Evolutionary conservation across 2,113 vertebrate species (phyloP).

Genomic region (Pomatostomus ruficeps): DNA sequence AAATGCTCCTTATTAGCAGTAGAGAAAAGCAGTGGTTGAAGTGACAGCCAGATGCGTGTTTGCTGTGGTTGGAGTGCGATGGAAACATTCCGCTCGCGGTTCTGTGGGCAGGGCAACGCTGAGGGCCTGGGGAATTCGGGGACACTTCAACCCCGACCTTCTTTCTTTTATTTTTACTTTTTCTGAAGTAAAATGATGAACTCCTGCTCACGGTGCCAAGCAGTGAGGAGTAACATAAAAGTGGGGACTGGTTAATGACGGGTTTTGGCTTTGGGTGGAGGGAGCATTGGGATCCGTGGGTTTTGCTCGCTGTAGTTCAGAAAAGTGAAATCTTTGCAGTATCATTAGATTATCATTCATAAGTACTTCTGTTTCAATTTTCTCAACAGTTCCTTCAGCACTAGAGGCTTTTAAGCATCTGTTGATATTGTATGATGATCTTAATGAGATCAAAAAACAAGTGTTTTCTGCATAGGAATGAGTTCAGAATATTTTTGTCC

Average conservation of each 20-base stretch:
- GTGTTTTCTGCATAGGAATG: conserved; percentile 27
- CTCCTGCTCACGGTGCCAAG: neutral
- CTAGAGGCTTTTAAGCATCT: conserved; percentile 65
- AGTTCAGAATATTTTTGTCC: neutral
- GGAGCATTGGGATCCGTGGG: neutral
- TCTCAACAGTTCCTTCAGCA: conserved; percentile 36
- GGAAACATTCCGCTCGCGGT: neutral
- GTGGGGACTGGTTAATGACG: neutral
- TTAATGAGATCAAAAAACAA: conserved; percentile 20
- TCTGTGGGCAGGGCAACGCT: neutral
- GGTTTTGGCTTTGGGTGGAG: neutral
- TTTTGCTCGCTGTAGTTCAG: neutral
- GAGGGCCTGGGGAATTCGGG: neutral
- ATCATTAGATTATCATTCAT: conserved; percentile 38
- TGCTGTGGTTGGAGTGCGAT: neutral
- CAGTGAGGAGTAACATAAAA: neutral
- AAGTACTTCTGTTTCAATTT: conserved; percentile 48
- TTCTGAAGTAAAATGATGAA: neutral
- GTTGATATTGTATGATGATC: conserved; percentile 30
- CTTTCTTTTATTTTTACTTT: neutral
- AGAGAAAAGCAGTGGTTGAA: conserved; percentile 1
- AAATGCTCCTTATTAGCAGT: conserved; percentile 21
- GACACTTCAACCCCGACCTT: neutral
- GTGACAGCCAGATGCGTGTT: conserved; percentile 46
- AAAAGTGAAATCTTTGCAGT: conserved; percentile 30